These are phyloP conservation scores for Oreotrochilus melanogaster DNA, from an alignment of 2,113 vertebrate genomes.

Conservation along the genomic window DNA sequence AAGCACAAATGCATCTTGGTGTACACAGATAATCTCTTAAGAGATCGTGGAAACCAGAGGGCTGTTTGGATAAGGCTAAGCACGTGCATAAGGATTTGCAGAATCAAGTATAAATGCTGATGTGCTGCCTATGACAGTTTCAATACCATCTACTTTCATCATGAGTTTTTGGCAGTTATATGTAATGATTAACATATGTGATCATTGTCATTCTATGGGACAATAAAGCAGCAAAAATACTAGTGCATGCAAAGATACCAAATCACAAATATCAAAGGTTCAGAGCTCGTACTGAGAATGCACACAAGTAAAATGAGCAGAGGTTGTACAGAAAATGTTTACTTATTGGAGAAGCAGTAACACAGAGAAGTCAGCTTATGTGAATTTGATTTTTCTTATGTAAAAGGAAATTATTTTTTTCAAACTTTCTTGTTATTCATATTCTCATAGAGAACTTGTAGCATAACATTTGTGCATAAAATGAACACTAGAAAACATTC, in stretches of 20 bases:
- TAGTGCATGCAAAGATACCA: neutral
- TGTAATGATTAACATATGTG: neutral
- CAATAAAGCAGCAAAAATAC: neutral
- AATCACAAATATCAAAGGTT: neutral
- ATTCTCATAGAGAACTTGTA: neutral
- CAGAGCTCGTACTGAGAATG: neutral
- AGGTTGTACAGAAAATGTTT: neutral
- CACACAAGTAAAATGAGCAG: neutral
- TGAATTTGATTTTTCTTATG: neutral
- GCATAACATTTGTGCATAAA: neutral
- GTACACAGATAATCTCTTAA: neutral
- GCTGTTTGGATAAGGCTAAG: neutral
- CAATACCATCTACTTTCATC: neutral
- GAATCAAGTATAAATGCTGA: neutral
- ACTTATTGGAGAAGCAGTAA: neutral
- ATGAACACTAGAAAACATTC: neutral
- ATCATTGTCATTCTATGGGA: neutral
- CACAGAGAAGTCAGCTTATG: neutral
- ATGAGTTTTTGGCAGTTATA: neutral
- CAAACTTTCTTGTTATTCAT: neutral
- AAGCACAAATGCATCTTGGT: neutral
- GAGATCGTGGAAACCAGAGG: neutral
- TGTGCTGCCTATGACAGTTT: neutral
- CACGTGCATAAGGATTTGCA: neutral
- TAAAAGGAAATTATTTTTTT: neutral